Evolutionary conservation across 1,140 invertebrate genomes (phyloP).

Genomic region (Proales similis): DNA sequence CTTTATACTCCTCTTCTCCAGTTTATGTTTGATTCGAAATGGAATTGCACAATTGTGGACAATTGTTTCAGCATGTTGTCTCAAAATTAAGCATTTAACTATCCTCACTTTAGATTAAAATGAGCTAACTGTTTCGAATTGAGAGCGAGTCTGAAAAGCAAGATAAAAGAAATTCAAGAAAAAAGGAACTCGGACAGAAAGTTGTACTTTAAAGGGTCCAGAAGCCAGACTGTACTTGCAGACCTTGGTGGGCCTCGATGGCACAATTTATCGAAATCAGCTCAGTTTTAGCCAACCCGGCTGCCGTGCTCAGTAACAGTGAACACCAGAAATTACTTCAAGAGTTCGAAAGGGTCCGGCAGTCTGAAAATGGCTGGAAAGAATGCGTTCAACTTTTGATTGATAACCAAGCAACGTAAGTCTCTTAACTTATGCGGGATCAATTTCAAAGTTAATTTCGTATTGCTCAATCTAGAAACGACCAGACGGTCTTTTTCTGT

Average conservation of each 20-base stretch:
- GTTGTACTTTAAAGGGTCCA: too few species aligned
- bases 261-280: slow-evolving; percentile 34
- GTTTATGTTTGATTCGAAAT: too few species aligned
- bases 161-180: neutral
- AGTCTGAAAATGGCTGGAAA: slow-evolving; percentile 55
- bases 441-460: neutral
- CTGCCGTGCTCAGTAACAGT: slow-evolving; percentile 34
- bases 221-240: too few species aligned
- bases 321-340: slow-evolving; percentile 46
- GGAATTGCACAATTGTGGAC: too few species aligned
- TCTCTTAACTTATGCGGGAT: slow-evolving; percentile 12
- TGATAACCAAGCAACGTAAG: slow-evolving; percentile 43
- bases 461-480: slow-evolving; percentile 47
- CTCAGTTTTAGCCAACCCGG: slow-evolving; percentile 25
- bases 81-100: too few species aligned
- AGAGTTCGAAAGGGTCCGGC: slow-evolving; percentile 57
- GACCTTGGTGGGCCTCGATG: slow-evolving; percentile 9
- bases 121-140: too few species aligned
- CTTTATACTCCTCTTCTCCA: too few species aligned
- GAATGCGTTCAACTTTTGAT: slow-evolving; percentile 52
- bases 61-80: too few species aligned
- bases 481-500: slow-evolving; percentile 56
- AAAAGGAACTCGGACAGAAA: too few species aligned
- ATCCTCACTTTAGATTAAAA: too few species aligned
- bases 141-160: neutral